Percentiles rank a stretch among this genome's conserved stretches.
Conservation (phyloP, 2,888 invertebrate genomes). For the Sminthurides aquaticus region DNA sequence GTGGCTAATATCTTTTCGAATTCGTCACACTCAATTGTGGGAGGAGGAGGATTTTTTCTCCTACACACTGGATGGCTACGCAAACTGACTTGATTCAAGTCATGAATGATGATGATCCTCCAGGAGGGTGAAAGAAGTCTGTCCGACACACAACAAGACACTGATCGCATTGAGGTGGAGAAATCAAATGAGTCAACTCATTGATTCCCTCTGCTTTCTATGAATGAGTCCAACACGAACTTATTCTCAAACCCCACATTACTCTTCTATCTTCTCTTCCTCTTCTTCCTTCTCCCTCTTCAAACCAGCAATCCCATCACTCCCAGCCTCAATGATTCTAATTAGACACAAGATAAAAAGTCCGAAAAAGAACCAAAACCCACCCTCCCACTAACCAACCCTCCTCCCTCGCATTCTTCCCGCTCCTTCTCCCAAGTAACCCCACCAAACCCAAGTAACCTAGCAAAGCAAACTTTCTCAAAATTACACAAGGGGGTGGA, state of each 20-base stretch:
- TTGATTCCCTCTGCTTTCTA: conserved; percentile 19
- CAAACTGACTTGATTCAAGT: background rate
- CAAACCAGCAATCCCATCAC: background rate
- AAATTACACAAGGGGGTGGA: no score
- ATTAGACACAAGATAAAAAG: background rate
- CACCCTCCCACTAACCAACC: background rate
- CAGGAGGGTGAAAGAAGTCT: conserved; percentile 22
- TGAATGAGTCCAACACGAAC: conserved; percentile 19
- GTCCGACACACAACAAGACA: background rate
- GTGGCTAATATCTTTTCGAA: conserved; percentile 8
- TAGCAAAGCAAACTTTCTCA: no score
- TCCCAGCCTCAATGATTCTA: conserved; percentile 7
- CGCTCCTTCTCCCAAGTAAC: no score
- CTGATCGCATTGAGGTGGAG: conserved; percentile 14
- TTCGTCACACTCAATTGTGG: conserved; percentile 25
- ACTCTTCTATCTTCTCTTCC: background rate
- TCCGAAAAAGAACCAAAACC: background rate
- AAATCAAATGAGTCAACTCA: conserved; percentile 20
- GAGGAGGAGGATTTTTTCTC: conserved; percentile 17
- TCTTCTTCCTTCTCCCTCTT: conserved; percentile 9
- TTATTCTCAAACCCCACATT: background rate
- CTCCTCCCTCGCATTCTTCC: background rate
- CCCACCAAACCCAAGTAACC: no score
- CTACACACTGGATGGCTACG: background rate
- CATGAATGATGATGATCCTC: conserved; percentile 1